Conservation (phyloP, 2,797 vertebrate species). For the Sebastes aleutianus region DNA sequence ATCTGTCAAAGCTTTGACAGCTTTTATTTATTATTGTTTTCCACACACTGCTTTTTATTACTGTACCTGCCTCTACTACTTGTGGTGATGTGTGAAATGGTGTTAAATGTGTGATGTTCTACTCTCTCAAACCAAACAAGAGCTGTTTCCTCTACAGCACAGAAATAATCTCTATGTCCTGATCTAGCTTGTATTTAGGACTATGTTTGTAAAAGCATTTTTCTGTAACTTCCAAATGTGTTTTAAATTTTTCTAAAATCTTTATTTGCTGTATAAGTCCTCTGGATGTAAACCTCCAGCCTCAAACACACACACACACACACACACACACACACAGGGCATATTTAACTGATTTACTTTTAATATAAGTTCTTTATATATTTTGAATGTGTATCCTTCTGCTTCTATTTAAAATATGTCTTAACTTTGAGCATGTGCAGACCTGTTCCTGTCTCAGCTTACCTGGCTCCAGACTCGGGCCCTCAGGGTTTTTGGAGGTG, state of each 20-base stretch:
- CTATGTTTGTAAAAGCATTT: not conserved
- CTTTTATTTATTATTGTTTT: not conserved
- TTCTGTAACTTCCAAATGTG: not conserved
- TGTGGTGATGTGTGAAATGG: not conserved
- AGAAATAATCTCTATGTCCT: not conserved
- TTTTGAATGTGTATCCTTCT: conserved; percentile 5
- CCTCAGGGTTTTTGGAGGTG: not conserved
- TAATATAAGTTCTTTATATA: not conserved
- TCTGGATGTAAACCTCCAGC: not conserved
- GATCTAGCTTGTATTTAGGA: not conserved
- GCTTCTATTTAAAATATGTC: not conserved
- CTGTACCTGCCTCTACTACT: not conserved
- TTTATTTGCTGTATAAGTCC: not conserved
- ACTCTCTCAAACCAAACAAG: conserved; percentile 11
- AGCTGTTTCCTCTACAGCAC: not conserved
- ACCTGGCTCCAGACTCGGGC: not conserved
- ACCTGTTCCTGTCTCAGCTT: not conserved
- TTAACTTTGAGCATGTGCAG: conserved; percentile 1
- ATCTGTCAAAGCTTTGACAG: not conserved
- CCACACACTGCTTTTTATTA: not conserved
- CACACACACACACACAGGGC: not conserved
- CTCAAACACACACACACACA: not conserved
- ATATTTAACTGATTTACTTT: not conserved
- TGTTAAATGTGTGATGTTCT: not conserved
- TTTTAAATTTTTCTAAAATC: conserved; percentile 3